Evolutionary conservation across 2,797 vertebrate species (phyloP).

Genomic region (Alexandromys oeconomus): DNA sequence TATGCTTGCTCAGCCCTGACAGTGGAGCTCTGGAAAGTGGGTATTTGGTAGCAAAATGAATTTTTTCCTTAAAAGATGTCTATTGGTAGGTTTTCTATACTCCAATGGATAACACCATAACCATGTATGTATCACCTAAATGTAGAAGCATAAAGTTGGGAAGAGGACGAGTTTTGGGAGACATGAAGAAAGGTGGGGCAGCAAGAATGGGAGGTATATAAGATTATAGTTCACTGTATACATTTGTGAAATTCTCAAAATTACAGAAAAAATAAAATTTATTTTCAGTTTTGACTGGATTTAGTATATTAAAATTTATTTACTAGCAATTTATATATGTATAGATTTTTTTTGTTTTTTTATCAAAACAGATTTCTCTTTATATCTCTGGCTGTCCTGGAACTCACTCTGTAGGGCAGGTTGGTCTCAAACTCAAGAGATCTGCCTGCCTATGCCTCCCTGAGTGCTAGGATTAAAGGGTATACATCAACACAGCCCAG

Average conservation of each 20-base stretch:
- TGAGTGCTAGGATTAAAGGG: too few species aligned
- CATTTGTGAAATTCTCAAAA: not conserved
- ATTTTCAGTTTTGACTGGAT: not conserved
- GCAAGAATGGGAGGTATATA: not conserved
- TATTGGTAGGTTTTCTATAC: not conserved
- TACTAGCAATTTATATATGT: slow-evolving; percentile 23
- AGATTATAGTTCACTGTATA: not conserved
- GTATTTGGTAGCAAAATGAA: not conserved
- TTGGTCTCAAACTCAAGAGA: too few species aligned
- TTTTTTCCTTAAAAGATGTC: not conserved
- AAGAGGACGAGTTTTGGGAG: not conserved
- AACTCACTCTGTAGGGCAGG: too few species aligned
- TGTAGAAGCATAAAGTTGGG: not conserved
- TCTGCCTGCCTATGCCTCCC: too few species aligned
- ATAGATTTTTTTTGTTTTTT: not conserved
- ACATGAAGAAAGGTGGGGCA: not conserved
- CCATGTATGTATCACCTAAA: not conserved
- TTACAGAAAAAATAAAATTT: slow-evolving; percentile 11
- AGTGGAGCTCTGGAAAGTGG: not conserved
- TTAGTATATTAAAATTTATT: slow-evolving; percentile 58
- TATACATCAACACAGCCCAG: too few species aligned
- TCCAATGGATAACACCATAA: not conserved
- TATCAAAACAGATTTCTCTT: too few species aligned
- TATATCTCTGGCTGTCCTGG: too few species aligned
- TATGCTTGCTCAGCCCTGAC: too few species aligned